Percentiles rank a stretch among this genome's conserved stretches.
phyloP scores from a whole-genome alignment of 2,888 invertebrate genomes.

The Mayetiola destructor region DNA sequence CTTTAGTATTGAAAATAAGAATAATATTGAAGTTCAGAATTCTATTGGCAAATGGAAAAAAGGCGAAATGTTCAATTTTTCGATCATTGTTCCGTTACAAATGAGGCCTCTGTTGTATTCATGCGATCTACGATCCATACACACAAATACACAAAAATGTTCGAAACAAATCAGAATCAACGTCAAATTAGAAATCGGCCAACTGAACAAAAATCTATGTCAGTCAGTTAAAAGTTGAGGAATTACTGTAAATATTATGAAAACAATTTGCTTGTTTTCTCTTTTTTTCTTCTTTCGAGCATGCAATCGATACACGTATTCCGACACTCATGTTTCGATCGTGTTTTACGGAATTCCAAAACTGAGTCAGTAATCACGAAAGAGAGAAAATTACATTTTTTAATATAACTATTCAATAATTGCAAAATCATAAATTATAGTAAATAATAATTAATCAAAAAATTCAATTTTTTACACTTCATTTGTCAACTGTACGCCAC shows the following conservation, averaged over 20 bases:
- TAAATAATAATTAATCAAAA: background rate
- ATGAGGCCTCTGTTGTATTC: too few relatives aligned
- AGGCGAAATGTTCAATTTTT: background rate
- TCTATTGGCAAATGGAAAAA: background rate
- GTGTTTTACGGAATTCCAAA: background rate
- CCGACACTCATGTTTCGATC: background rate
- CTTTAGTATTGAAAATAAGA: background rate
- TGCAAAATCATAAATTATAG: too few relatives aligned
- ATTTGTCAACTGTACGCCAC: background rate
- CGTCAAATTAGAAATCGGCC: too few relatives aligned
- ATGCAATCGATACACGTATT: background rate
- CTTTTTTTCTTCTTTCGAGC: background rate
- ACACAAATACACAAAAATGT: too few relatives aligned
- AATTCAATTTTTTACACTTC: constrained; percentile 2
- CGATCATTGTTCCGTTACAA: background rate
- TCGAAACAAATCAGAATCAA: too few relatives aligned
- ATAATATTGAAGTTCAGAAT: background rate
- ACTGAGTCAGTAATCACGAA: background rate
- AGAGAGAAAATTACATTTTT: background rate
- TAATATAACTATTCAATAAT: too few relatives aligned
- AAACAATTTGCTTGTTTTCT: background rate
- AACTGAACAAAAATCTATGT: too few relatives aligned
- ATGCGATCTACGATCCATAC: too few relatives aligned
- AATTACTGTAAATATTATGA: too few relatives aligned
- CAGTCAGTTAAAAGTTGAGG: too few relatives aligned